Evolutionary conservation across 2,888 invertebrate species (phyloP), one percentile per base, ranked within the genome.

Genomic region (Dasysyrphus tricinctus): DNA sequence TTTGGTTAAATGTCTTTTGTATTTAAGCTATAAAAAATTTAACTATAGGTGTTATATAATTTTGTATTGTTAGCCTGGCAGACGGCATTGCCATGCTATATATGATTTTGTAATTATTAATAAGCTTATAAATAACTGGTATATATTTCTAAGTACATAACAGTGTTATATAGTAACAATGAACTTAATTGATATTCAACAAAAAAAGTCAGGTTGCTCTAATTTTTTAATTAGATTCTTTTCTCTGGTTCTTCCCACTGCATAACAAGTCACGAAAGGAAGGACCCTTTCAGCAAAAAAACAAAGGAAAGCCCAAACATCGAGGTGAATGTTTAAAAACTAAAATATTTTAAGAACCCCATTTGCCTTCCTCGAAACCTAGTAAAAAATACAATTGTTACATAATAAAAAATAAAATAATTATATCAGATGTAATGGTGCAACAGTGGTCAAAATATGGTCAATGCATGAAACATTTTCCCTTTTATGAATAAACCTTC

Each of bases 391-490:
- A 42, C 24, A 14, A 42, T 14, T 63, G 14, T 44, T 59, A 42
- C 19, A 37, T 54, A 51, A 56, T 74, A 63, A 29, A 39, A 59
- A 37, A 34, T 19, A 56, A 14, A 47, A 14, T 57, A 34, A 69
- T 24, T 44, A 69, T 69, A 54, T 59, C 16, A 56, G 37, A 70
- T 70, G 44, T 54, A 56, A 65, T 65, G 73, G 72, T 82, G 82
- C 78, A 82, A 78, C 78, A 69, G 57, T 59, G 73, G 73, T 57
- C 72, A 37, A 63, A 63, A 44, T 63, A 78, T 70, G 82, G 82
- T 69, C 78, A 82, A 54, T 82, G 82, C 78, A 82, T 72, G 75
- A 69, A 47, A 69, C 44, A 49, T 29, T 24, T 80, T 80, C n/a
- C 2, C n/a, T 63, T 65, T 69, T 34, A 56, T 70, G 42, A 32